A percentile compares a stretch with the other conserved stretches of the same genome.
phyloP scores from a whole-genome alignment of 92 coral and sea anemone species.

The Palythoa grandis region DNA sequence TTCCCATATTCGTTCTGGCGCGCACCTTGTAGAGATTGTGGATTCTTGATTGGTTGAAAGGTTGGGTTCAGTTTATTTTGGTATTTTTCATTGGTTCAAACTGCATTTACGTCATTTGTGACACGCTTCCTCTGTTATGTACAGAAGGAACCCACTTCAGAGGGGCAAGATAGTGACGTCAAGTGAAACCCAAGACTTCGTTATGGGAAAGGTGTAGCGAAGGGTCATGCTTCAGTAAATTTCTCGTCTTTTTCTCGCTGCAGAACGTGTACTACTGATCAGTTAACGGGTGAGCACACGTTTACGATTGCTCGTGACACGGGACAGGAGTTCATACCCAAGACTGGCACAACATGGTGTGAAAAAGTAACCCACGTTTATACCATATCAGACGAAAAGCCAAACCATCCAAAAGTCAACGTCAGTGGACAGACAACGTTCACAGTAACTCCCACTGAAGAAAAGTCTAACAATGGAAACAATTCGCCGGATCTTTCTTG shows the following conservation, averaged over 20 bases:
- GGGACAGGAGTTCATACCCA: conserved; percentile 57
- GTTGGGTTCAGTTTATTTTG: too few relatives aligned
- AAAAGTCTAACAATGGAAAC: conserved; percentile 25
- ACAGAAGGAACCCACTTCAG: too few relatives aligned
- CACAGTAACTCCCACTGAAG: conserved; percentile 53
- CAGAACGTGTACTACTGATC: conserved; percentile 57
- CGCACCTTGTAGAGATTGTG: too few relatives aligned
- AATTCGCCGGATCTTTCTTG: conserved; percentile 34
- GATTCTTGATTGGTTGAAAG: too few relatives aligned
- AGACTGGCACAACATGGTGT: conserved; percentile 63
- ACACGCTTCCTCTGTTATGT: too few relatives aligned
- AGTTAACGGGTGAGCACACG: conserved; percentile 46
- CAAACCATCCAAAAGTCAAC: conserved; percentile 59
- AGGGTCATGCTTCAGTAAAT: not conserved
- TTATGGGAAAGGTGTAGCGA: too few relatives aligned
- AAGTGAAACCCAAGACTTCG: too few relatives aligned
- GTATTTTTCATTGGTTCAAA: too few relatives aligned
- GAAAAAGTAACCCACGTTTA: conserved; percentile 48
- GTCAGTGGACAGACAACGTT: conserved; percentile 53
- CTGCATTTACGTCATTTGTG: too few relatives aligned
- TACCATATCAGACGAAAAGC: conserved; percentile 61
- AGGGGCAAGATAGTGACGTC: too few relatives aligned
- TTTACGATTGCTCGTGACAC: conserved; percentile 44
- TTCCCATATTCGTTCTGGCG: too few relatives aligned
- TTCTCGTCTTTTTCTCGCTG: not conserved